Percentiles rank a stretch among this genome's conserved stretches.
Conservation (phyloP, 2,888 invertebrate species). For the Aromia moschata region DNA sequence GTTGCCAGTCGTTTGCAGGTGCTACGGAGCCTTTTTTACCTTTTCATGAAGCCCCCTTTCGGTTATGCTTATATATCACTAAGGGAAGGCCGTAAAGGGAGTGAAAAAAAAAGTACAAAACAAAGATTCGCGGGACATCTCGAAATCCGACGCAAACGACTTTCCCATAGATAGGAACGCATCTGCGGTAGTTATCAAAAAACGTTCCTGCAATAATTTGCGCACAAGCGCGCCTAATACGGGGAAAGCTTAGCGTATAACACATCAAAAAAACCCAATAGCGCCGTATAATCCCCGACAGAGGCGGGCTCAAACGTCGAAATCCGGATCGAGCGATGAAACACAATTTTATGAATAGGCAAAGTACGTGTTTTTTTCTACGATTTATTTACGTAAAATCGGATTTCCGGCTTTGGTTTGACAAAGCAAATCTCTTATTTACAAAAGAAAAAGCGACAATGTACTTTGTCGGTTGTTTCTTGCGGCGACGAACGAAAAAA, state of each 20-base stretch:
- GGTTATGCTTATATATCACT: neutral
- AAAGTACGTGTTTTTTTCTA: too few species aligned
- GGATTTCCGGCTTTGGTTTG: too few species aligned
- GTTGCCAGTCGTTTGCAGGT: neutral
- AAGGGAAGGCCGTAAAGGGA: neutral
- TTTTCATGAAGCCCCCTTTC: neutral
- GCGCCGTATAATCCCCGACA: too few species aligned
- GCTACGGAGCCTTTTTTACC: neutral
- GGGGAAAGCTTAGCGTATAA: neutral
- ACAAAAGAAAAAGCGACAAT: too few species aligned
- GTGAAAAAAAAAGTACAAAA: neutral
- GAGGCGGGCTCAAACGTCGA: too few species aligned
- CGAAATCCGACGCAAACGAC: neutral
- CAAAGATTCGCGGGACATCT: neutral
- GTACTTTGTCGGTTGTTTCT: too few species aligned
- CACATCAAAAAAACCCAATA: too few species aligned
- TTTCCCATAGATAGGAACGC: constrained; percentile 1
- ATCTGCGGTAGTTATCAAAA: neutral
- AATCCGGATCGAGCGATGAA: too few species aligned
- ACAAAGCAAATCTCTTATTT: too few species aligned
- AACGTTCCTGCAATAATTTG: constrained; percentile 1
- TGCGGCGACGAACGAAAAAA: too few species aligned
- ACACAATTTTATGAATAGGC: too few species aligned
- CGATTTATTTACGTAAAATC: too few species aligned
- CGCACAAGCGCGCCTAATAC: neutral